Conservation (phyloP, 1,140 invertebrate genomes). For the Paramacrobiotus metropolitanus region DNA sequence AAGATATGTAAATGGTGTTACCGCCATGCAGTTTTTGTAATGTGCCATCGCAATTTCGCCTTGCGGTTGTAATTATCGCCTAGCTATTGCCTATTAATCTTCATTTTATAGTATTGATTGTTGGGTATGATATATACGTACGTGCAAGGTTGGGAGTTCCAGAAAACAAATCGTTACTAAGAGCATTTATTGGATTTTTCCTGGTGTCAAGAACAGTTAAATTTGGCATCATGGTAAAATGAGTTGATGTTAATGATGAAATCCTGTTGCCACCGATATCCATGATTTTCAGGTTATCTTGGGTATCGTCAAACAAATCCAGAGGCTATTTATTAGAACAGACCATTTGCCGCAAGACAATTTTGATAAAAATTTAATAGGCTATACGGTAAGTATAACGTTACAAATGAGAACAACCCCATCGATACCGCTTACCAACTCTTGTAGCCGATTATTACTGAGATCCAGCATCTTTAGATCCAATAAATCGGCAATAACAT, state of each 20-base stretch:
- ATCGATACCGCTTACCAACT: background rate
- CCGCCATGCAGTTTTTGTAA: no score
- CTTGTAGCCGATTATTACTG: background rate
- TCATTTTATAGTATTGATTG: no score
- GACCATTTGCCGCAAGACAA: background rate
- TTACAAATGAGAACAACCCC: no score
- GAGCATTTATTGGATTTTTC: background rate
- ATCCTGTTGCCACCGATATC: constrained; percentile 3
- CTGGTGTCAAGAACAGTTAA: background rate
- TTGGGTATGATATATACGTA: no score
- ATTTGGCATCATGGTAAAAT: background rate
- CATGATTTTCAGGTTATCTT: background rate
- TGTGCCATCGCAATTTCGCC: no score
- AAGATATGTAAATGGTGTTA: no score
- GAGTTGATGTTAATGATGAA: background rate
- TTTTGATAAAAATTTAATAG: no score
- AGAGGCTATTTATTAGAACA: background rate
- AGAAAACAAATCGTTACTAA: background rate
- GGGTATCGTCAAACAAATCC: background rate
- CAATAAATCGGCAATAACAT: background rate
- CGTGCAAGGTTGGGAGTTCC: background rate
- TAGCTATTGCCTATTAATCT: no score
- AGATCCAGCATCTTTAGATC: background rate
- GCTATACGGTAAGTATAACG: no score
- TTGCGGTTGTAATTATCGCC: no score